Evolutionary conservation across 2,797 vertebrate genomes (phyloP).

Genomic region (Argyrosomus regius): DNA sequence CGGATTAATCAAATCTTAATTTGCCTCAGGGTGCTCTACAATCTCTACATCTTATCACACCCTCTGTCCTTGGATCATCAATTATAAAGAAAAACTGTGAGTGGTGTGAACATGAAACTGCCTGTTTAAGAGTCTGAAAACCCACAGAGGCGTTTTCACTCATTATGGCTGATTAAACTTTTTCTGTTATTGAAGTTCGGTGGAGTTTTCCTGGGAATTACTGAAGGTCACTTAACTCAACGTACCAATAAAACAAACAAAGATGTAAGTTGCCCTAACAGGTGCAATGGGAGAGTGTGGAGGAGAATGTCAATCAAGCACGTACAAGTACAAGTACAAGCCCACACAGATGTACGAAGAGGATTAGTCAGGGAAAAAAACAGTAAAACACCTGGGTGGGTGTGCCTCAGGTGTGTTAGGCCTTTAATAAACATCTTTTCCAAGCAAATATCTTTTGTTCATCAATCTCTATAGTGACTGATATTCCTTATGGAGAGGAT

Average conservation of each 20-base stretch:
- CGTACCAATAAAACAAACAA: neutral
- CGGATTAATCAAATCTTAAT: constrained; percentile 1
- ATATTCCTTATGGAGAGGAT: constrained; percentile 35
- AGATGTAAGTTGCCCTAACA: neutral
- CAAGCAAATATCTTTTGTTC: constrained; percentile 10
- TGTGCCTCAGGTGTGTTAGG: neutral
- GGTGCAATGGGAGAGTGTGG: neutral
- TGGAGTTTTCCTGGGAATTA: neutral
- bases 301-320: constrained; percentile 1
- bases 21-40: no score
- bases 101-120: neutral
- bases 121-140: neutral
- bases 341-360: neutral
- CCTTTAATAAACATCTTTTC: constrained; percentile 6
- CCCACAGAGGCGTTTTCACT: constrained; percentile 9
- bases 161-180: constrained; percentile 1
- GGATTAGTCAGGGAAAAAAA: constrained; percentile 7
- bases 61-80: no score
- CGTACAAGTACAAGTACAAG: neutral
- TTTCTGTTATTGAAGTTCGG: neutral
- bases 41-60: no score
- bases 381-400: constrained; percentile 7
- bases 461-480: neutral
- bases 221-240: neutral
- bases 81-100: neutral